Conservation (phyloP, 2,888 invertebrate species). For the Lasioglossum morio region DNA sequence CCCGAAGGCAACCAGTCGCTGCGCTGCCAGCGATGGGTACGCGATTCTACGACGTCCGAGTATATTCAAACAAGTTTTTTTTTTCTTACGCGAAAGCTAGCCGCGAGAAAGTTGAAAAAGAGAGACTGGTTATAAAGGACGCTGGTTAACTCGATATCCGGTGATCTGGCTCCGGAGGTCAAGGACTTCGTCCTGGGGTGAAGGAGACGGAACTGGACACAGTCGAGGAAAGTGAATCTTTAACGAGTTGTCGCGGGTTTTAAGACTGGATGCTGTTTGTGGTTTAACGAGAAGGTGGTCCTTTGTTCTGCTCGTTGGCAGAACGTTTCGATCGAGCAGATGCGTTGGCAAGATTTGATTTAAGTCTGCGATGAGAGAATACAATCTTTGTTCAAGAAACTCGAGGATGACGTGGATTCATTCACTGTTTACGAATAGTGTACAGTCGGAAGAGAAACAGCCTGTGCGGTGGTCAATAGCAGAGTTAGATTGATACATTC, state of each 20-base stretch:
- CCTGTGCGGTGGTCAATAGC: not conserved
- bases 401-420: not conserved
- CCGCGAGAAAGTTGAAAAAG: not conserved
- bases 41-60: not conserved
- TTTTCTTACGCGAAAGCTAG: not conserved
- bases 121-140: not conserved
- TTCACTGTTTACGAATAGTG: not conserved
- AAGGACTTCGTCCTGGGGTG: conserved; percentile 1
- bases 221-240: not conserved
- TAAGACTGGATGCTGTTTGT: not conserved
- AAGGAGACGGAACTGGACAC: not conserved
- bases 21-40: conserved; percentile 10
- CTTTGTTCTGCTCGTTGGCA: not conserved
- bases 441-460: not conserved
- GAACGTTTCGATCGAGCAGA: too few relatives aligned
- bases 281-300: not conserved
- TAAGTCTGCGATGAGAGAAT: not conserved
- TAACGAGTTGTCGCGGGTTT: not conserved
- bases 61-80: conserved; percentile 19
- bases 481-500: not conserved
- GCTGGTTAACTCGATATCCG: conserved; percentile 3
- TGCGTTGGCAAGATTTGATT: not conserved
- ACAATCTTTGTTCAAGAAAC: not conserved
- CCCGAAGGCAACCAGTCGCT: not conserved
- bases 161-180: not conserved